phyloP scores from a whole-genome alignment of 1,140 invertebrate species.

The Conus betulinus region DNA sequence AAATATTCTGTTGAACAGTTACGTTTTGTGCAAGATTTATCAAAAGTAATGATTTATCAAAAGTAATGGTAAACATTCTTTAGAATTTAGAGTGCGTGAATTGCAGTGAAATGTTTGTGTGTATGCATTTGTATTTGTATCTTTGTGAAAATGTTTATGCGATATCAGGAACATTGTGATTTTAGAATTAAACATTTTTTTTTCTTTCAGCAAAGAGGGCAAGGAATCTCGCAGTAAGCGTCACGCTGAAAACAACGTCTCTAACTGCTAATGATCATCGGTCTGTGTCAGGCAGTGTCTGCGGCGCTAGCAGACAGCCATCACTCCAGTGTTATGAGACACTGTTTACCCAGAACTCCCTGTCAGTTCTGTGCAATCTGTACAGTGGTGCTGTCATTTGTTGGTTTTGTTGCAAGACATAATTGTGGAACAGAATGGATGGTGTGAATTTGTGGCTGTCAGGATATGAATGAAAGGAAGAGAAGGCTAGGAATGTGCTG shows the following conservation, averaged over 20 bases:
- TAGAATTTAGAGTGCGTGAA: too few relatives aligned
- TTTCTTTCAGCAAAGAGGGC: constrained; percentile 44
- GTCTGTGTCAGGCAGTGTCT: neutral
- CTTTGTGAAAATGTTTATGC: too few relatives aligned
- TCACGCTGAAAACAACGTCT: constrained; percentile 37
- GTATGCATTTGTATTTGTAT: too few relatives aligned
- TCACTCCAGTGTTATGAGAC: neutral
- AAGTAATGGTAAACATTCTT: too few relatives aligned
- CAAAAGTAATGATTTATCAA: too few relatives aligned
- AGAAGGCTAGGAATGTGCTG: neutral
- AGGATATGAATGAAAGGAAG: too few relatives aligned
- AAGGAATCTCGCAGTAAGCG: constrained; percentile 47
- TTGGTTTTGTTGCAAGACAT: too few relatives aligned
- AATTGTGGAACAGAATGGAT: too few relatives aligned
- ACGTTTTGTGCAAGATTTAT: too few relatives aligned
- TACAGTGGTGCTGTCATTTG: neutral
- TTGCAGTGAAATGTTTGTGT: too few relatives aligned
- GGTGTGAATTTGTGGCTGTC: too few relatives aligned
- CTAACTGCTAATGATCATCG: constrained; percentile 24
- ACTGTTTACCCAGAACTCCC: neutral
- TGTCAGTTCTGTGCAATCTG: neutral
- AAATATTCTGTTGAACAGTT: too few relatives aligned
- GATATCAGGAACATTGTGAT: neutral
- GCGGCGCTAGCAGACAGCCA: neutral
- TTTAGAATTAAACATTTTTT: neutral